A percentile compares a stretch with the other conserved stretches of the same genome.
These are phyloP conservation scores for Eurytoma californica DNA, from an alignment of 2,888 invertebrate species.

Conservation along the genomic window DNA sequence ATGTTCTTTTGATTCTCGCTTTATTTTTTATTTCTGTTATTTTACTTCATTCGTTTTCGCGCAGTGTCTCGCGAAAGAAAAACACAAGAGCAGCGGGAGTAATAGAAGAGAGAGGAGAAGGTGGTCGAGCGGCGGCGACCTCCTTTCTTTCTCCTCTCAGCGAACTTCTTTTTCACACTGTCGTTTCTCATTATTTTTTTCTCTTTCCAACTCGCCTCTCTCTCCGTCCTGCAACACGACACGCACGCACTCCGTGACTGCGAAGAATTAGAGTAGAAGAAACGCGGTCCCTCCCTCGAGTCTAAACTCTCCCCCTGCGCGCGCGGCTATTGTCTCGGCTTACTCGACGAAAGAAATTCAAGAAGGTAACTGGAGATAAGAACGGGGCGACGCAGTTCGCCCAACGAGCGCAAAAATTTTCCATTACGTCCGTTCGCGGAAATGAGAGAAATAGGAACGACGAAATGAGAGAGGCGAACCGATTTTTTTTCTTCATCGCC, in stretches of 20 bases:
- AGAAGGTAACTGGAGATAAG: constrained; percentile 25
- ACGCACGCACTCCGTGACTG: constrained; percentile 5
- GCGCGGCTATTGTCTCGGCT: neutral
- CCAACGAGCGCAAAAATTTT: constrained; percentile 33
- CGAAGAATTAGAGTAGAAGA: constrained; percentile 50
- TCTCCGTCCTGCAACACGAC: constrained; percentile 36
- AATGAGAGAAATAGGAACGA: constrained; percentile 34
- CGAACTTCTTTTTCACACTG: constrained; percentile 7
- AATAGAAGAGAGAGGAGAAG: constrained; percentile 9
- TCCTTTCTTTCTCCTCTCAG: neutral
- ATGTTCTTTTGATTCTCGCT: too few species aligned
- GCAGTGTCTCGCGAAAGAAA: too few species aligned
- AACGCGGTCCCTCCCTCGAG: constrained; percentile 1
- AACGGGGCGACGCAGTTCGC: neutral
- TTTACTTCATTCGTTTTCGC: too few species aligned
- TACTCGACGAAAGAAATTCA: constrained; percentile 14
- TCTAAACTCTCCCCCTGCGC: neutral
- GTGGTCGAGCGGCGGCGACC: constrained; percentile 8
- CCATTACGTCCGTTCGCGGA: constrained; percentile 16
- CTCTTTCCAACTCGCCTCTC: constrained; percentile 40
- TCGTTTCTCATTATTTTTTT: constrained; percentile 1
- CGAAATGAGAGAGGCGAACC: neutral
- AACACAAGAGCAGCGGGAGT: neutral
- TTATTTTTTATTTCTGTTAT: too few species aligned
- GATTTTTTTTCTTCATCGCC: neutral